Conservation (phyloP, 1,140 invertebrate species). For the Bombus vancouverensis region DNA sequence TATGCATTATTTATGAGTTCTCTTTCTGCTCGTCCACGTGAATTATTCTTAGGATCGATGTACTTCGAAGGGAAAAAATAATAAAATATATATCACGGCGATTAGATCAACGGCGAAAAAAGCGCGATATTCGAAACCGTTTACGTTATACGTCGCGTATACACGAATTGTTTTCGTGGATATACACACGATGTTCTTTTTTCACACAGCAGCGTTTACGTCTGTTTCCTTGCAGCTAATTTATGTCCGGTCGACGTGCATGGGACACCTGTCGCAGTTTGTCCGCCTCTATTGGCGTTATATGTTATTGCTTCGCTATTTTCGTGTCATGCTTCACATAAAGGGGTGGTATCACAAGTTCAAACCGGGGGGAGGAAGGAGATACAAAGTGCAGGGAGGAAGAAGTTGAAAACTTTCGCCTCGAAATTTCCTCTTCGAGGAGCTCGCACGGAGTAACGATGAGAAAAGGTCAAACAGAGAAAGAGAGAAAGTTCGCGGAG, state of each 20-base stretch:
- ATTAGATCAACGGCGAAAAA: too few species aligned
- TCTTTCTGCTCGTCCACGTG: constrained; percentile 53
- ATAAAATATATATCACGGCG: not conserved
- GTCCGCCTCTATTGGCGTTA: constrained; percentile 51
- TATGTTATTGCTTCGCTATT: constrained; percentile 50
- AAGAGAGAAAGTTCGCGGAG: constrained; percentile 13
- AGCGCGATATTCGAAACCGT: not conserved
- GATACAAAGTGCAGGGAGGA: constrained; percentile 11
- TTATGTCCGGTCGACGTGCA: constrained; percentile 44
- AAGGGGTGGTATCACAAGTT: constrained; percentile 27
- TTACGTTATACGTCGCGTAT: not conserved
- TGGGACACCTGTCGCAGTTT: constrained; percentile 63
- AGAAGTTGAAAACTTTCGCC: constrained; percentile 30
- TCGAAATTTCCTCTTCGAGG: constrained; percentile 49
- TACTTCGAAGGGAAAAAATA: not conserved
- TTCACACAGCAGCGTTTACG: not conserved
- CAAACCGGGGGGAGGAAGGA: not conserved
- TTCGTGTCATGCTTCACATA: constrained; percentile 53
- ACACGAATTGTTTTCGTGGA: not conserved
- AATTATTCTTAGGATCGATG: constrained; percentile 41
- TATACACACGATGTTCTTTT: not conserved
- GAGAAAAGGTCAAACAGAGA: constrained; percentile 23
- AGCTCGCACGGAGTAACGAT: not conserved
- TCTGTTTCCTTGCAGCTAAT: constrained; percentile 25
- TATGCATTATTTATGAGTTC: constrained; percentile 77